Evolutionary conservation across 2,888 invertebrate species (phyloP).

Genomic region (Drosophila kokeensis): DNA sequence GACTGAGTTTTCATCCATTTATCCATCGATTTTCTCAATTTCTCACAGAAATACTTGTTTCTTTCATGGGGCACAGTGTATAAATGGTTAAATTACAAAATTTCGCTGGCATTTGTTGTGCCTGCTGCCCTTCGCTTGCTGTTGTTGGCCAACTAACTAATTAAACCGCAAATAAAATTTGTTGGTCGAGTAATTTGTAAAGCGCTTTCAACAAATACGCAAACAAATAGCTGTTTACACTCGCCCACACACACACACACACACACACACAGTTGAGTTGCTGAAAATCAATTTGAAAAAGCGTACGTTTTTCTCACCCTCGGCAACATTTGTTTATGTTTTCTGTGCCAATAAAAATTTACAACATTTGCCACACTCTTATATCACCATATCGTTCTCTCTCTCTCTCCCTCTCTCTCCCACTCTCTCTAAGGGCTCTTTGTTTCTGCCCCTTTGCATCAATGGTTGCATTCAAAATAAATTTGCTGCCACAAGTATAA

Average conservation of each 20-base stretch:
- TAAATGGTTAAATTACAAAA: constrained; percentile 1
- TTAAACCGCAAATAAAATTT: constrained; percentile 78
- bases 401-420: constrained; percentile 2
- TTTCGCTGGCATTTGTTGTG: constrained; percentile 18
- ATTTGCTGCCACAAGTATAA: constrained; percentile 76
- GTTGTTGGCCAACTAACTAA: constrained; percentile 65
- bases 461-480: constrained; percentile 68
- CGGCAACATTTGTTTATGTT: constrained; percentile 38
- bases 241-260: constrained; percentile 4
- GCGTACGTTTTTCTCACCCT: constrained; percentile 49
- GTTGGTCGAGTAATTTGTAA: constrained; percentile 59
- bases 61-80: neutral
- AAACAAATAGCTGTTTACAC: constrained; percentile 44
- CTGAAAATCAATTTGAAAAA: constrained; percentile 69
- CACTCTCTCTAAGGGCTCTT: neutral
- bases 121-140: constrained; percentile 21
- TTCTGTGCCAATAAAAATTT: constrained; percentile 51
- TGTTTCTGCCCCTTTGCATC: neutral
- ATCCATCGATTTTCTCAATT: neutral
- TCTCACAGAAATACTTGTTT: neutral
- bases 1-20: neutral
- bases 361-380: constrained; percentile 48
- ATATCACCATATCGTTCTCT: constrained; percentile 3
- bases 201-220: constrained; percentile 44
- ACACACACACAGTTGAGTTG: constrained; percentile 12